Base-by-base conservation (phyloP, 2,888 invertebrate genomes). In the Callyntrura sp. region DNA sequence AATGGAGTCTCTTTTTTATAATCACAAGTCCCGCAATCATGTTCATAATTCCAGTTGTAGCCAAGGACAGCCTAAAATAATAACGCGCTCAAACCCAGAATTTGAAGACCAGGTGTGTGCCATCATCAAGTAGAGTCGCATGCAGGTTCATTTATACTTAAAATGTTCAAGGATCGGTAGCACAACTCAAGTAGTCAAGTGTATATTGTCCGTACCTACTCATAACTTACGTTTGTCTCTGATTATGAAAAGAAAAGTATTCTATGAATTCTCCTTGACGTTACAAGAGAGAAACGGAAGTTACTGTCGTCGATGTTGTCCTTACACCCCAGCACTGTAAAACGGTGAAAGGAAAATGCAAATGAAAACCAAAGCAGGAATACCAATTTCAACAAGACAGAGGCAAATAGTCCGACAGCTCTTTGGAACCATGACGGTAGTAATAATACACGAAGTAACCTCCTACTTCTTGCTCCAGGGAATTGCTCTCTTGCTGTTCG, bases 181-280 rank as follows among this genome's bases (percentile, higher is more conserved):
- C n/a, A n/a, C n/a, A n/a, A n/a, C n/a, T n/a, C n/a, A n/a, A n/a
- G n/a, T n/a, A n/a, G n/a, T n/a, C n/a, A n/a, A n/a, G n/a, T n/a
- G n/a, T n/a, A n/a, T n/a, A n/a, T n/a, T n/a, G 25, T 62, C 11
- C 3, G 62, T n/a, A 62, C 25, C 20, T 57, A 6, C 4, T 12
- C 23, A 11, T 62, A n/a, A 68, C n/a, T 28, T n/a, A n/a, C n/a
- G 68, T 35, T 35, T 35, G 68, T 35, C 68, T 6, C 68, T 17
- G 35, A 68, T 35, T 25, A 68, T 68, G 68, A 35, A 68, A 68
- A 68, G 35, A 35, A 17, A 68, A 68, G 68, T 68, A 9, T 35
- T 68, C 35, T 35, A 35, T 68, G 68, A 68, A 68, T 68, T 35
- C 17, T 35, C 28, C 9, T 35, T 20, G 68, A 28, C 14, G 14